Evolutionary conservation across 2,113 vertebrate species (phyloP).

Genomic region (Platysternon megacephalum): DNA sequence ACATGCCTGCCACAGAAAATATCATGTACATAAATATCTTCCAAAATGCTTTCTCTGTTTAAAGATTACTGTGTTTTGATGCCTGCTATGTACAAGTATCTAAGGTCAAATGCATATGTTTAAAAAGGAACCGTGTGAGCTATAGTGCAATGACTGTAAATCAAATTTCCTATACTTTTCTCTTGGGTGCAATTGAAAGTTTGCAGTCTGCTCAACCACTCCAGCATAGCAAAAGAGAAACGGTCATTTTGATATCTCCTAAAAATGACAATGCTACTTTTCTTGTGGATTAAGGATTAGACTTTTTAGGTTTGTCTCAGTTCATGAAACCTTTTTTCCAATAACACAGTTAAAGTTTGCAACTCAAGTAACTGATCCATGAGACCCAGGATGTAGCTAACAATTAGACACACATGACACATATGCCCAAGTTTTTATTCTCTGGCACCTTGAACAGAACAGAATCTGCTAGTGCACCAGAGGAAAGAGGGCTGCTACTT

Average conservation of each 20-base stretch:
- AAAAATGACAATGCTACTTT: not conserved
- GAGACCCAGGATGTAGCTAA: rapidly evolving
- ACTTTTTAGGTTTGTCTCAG: not conserved
- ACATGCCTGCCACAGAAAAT: not conserved
- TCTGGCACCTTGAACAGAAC: not conserved
- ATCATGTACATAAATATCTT: not conserved
- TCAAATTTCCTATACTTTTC: not conserved
- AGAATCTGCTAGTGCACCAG: rapidly evolving
- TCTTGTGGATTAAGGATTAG: not conserved
- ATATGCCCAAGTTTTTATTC: rapidly evolving
- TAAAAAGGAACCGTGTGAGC: not conserved
- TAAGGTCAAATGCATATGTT: rapidly evolving
- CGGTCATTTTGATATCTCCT: not conserved
- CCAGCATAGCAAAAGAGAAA: not conserved
- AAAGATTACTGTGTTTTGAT: not conserved
- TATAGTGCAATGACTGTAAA: not conserved
- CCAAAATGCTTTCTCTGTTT: not conserved
- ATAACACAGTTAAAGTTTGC: rapidly evolving
- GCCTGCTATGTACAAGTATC: not conserved
- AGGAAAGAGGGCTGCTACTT: not conserved
- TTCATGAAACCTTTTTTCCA: not conserved
- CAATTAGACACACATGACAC: rapidly evolving
- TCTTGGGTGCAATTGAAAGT: too few relatives aligned
- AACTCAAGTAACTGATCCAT: rapidly evolving
- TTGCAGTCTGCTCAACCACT: not conserved